Evolutionary conservation across 2,797 vertebrate species (phyloP).

Genomic region (Falco biarmicus): DNA sequence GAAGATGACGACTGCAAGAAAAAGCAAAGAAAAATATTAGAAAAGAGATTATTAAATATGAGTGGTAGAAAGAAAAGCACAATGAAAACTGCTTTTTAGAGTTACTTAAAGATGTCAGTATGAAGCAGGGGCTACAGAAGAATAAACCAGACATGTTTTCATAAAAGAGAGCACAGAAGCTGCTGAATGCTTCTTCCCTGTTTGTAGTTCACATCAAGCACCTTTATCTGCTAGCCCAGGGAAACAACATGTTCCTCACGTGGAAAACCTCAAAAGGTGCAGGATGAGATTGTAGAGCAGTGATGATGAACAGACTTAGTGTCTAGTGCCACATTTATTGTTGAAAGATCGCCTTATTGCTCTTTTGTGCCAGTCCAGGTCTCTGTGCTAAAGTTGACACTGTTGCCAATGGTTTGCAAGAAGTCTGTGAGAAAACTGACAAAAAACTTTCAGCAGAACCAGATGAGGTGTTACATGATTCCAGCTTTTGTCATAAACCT

Average conservation of each 20-base stretch:
- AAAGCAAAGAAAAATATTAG: neutral
- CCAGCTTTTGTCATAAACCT: slow-evolving; percentile 21
- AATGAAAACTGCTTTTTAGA: neutral
- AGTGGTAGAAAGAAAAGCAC: neutral
- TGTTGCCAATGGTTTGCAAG: neutral
- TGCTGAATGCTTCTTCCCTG: neutral
- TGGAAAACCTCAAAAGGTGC: neutral
- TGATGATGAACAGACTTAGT: neutral
- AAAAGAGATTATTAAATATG: neutral
- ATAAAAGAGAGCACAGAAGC: neutral
- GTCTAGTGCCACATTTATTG: neutral
- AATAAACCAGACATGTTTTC: neutral
- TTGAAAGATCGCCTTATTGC: neutral
- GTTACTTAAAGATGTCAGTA: neutral
- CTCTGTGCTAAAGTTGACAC: neutral
- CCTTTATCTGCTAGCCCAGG: neutral
- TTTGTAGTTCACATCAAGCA: neutral
- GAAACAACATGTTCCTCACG: neutral
- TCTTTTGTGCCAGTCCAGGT: neutral
- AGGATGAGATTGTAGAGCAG: neutral
- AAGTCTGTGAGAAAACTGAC: neutral
- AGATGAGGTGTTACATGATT: neutral
- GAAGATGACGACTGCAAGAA: neutral
- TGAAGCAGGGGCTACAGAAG: neutral
- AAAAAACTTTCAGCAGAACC: neutral